Evolutionary conservation across 2,888 invertebrate species (phyloP).

Genomic region (Clitarchus hookeri): DNA sequence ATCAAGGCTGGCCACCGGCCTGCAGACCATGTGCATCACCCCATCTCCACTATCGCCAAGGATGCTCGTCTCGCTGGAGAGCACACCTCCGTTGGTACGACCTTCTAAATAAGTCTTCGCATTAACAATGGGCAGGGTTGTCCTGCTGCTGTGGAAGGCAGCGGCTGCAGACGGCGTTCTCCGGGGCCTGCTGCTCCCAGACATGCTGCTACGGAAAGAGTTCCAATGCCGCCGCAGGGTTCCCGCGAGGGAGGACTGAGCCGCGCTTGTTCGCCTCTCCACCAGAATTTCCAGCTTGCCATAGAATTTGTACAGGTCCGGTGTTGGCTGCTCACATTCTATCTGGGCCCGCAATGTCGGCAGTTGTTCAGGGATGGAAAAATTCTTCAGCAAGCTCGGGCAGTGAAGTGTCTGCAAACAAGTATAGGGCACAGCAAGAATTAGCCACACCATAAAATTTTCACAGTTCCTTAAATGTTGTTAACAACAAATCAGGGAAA

Average conservation of each 20-base stretch:
- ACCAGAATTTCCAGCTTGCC: constrained; percentile 61
- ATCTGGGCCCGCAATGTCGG: constrained; percentile 59
- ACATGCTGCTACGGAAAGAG: not conserved
- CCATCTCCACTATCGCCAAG: not conserved
- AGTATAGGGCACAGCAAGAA: not conserved
- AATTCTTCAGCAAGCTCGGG: constrained; percentile 49
- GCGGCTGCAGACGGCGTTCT: not conserved
- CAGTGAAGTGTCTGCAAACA: constrained; percentile 50
- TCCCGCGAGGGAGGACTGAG: not conserved
- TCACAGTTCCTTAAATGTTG: too few species aligned
- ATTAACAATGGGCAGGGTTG: not conserved
- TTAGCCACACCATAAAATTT: too few species aligned
- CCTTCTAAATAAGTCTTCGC: not conserved
- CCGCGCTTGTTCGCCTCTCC: not conserved
- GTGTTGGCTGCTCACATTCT: constrained; percentile 73
- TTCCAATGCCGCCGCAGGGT: constrained; percentile 18
- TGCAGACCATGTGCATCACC: constrained; percentile 16
- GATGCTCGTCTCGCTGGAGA: not conserved
- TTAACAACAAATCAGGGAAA: too few species aligned
- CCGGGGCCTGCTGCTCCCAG: not conserved
- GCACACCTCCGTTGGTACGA: not conserved
- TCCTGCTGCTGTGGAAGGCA: not conserved
- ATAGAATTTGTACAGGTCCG: constrained; percentile 78
- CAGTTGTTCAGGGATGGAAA: constrained; percentile 51
- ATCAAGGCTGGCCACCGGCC: not conserved